Conservation (phyloP, 2,113 vertebrate genomes). For the Tyrannus savana region DNA sequence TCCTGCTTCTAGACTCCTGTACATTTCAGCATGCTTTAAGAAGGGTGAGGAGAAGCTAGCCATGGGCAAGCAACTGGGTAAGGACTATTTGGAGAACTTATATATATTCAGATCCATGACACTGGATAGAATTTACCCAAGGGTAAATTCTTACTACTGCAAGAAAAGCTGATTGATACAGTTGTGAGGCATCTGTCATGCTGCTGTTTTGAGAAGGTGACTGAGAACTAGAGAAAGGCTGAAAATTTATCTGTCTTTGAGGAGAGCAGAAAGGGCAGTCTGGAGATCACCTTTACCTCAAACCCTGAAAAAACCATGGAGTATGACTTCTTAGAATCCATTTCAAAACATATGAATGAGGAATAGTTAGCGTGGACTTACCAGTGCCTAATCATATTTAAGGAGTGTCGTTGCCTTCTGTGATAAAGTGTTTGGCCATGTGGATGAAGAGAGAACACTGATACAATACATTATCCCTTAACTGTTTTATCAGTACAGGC, state of each 20-base stretch:
- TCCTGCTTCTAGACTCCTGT: background rate
- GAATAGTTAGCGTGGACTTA: background rate
- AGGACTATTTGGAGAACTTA: background rate
- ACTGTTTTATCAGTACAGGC: background rate
- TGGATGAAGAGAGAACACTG: background rate
- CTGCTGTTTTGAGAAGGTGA: background rate
- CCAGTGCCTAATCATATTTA: background rate
- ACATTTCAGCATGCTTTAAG: background rate
- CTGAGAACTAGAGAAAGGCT: background rate
- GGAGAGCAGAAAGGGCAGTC: background rate
- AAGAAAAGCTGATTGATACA: accelerated
- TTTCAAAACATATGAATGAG: background rate
- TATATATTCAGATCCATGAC: background rate
- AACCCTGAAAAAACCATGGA: accelerated
- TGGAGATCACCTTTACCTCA: background rate
- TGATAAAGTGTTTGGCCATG: background rate
- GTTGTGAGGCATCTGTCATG: background rate
- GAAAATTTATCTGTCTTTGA: background rate
- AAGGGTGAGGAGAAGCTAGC: background rate
- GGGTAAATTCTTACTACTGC: background rate
- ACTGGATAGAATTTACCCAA: background rate
- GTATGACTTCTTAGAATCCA: background rate
- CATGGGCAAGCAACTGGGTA: background rate
- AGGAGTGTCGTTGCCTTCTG: background rate
- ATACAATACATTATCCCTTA: background rate